Conservation (phyloP, 2,797 vertebrate genomes). For the Pogoniulus pusillus region DNA sequence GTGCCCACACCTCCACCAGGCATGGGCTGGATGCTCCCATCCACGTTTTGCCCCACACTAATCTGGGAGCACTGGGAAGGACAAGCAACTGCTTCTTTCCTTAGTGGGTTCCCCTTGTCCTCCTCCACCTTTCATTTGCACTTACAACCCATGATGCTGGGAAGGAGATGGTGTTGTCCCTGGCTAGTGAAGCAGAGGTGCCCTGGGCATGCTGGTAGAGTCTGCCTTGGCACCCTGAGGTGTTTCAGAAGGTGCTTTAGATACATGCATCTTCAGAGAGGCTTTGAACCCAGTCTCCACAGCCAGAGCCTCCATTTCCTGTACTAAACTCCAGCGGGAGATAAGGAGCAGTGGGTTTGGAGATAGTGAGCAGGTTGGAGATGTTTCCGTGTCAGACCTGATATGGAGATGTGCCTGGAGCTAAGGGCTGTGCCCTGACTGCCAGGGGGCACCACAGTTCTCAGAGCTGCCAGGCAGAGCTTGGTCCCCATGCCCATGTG, state of each 20-base stretch:
- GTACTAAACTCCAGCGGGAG: not conserved
- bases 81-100: not conserved
- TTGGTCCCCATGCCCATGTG: accelerated
- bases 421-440: not conserved
- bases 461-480: not conserved
- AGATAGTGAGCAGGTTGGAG: not conserved
- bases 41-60: not conserved
- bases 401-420: accelerated
- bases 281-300: not conserved
- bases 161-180: accelerated
- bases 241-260: not conserved
- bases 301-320: not conserved
- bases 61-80: not conserved
- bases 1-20: not conserved
- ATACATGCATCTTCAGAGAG: not conserved
- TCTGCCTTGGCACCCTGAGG: not conserved
- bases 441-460: not conserved
- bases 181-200: not conserved
- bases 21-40: not conserved
- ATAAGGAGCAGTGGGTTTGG: not conserved
- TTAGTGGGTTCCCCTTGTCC: not conserved
- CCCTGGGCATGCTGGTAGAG: not conserved
- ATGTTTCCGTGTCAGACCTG: not conserved
- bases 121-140: not conserved
- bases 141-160: not conserved